Evolutionary conservation across 2,888 invertebrate genomes (phyloP).

Genomic region (Mimas tiliae): DNA sequence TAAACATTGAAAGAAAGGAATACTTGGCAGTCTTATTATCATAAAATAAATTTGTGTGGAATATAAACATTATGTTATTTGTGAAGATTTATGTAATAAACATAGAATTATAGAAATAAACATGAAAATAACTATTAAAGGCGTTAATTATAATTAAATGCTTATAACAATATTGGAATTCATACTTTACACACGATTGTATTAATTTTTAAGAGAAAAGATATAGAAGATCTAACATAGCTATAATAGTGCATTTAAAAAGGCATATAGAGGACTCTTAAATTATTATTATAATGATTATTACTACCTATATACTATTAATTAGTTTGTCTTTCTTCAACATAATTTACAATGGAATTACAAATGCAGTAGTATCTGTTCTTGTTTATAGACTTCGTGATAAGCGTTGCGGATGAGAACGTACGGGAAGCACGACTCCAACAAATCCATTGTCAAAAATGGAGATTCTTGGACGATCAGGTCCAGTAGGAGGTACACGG

Average conservation of each 20-base stretch:
- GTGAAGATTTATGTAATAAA: constrained; percentile 11
- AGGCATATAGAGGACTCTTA: constrained; percentile 31
- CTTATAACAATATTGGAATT: constrained; percentile 44
- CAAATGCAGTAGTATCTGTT: constrained; percentile 86
- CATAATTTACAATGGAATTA: constrained; percentile 49
- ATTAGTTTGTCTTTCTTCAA: constrained; percentile 44
- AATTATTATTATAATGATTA: constrained; percentile 34
- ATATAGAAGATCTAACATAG: background rate
- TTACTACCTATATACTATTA: no score
- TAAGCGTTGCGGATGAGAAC: constrained; percentile 98
- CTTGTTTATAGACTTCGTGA: constrained; percentile 97
- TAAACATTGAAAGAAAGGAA: constrained; percentile 46
- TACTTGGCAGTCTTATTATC: constrained; percentile 65
- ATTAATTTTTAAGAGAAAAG: background rate
- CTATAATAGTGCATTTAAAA: background rate
- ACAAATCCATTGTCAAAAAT: constrained; percentile 98
- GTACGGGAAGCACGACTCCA: constrained; percentile 99
- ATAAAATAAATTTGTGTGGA: constrained; percentile 24
- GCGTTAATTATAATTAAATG: constrained; percentile 32
- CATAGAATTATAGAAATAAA: no score
- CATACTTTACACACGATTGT: constrained; percentile 18
- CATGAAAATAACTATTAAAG: constrained; percentile 32
- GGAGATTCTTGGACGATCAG: constrained; percentile 99
- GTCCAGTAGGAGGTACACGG: constrained; percentile 97
- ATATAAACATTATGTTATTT: constrained; percentile 26